Evolutionary conservation across 2,888 invertebrate species (phyloP), one percentile per base, ranked within the genome.

Genomic region (Troglohyphantes excavatus): DNA sequence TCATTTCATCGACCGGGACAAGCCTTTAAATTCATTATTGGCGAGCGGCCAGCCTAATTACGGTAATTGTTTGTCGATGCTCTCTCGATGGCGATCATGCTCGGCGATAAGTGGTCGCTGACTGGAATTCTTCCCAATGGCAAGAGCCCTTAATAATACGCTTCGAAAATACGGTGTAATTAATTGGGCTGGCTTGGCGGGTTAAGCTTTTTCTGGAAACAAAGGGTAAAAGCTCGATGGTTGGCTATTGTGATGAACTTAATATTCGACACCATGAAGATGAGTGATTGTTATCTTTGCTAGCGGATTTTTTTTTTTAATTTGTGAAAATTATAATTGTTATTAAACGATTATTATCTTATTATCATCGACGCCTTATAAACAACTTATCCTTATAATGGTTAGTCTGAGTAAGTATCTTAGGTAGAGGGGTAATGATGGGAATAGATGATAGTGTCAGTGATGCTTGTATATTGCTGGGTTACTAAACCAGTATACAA

Each of bases 11-110:
- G n/a, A 39, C 19, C 13, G 23, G 26, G 79, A 63, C 78, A 72
- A 72, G 79, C 72, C 86, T 79, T 21, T 63, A 86, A 85, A 78
- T 85, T 70, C 85, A 85, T 85, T 85, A 85, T 39, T 19, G 59
- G 29, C 19, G 43, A 61, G 13, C 17, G 39, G 59, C 53, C 61
- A 23, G 17, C 23, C 72, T 63, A 61, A 79, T 86, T 86, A 79
- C 27, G 63, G 72, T 86, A 86, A 86, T 86, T 85, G 68, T 29
- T 84, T 84, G 73, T 75, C 68, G 68, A 67, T 72, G 76, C n/a
- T 53, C 61, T 75, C 53, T 61, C 21, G 59, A 46, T 27, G 17
- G n/a, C 6, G 75, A 75, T 75, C 27, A 61, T 13, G 29, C 13
- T 27, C 33, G 9, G 61, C 33, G 75, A 75, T 78, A 65, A 78